A percentile compares a stretch with the other conserved stretches of the same genome.
Evolutionary conservation across 2,888 invertebrate species (phyloP).

Genomic region (Leptinotarsa juncta): DNA sequence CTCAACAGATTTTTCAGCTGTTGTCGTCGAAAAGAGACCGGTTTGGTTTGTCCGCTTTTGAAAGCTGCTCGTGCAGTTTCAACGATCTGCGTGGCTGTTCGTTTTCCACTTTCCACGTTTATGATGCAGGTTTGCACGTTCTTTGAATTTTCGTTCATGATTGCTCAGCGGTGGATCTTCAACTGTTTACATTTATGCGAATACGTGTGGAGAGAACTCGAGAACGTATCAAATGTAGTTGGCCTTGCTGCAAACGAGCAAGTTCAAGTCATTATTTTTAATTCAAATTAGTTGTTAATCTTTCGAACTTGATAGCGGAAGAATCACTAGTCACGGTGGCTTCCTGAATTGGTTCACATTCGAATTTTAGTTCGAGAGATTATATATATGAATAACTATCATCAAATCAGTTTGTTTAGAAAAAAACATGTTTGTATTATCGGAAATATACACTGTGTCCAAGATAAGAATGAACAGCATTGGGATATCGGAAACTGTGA

Average conservation of each 20-base stretch:
- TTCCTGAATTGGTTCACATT: no score
- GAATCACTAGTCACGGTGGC: no score
- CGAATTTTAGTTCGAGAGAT: no score
- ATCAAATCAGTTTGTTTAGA: no score
- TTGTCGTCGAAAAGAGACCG: slow-evolving; percentile 80
- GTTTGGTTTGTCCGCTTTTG: slow-evolving; percentile 81
- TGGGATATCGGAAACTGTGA: no score
- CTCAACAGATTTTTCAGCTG: slow-evolving; percentile 58
- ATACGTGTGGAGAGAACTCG: not conserved
- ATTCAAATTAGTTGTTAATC: not conserved
- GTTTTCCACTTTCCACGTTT: slow-evolving; percentile 32
- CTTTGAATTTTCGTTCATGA: slow-evolving; percentile 23
- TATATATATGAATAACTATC: no score
- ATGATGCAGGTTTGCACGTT: slow-evolving; percentile 30
- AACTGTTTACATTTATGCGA: slow-evolving; percentile 16
- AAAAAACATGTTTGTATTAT: no score
- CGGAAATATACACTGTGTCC: no score
- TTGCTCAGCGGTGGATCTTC: slow-evolving; percentile 4
- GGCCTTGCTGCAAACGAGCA: slow-evolving; percentile 27
- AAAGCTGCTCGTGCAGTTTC: slow-evolving; percentile 72
- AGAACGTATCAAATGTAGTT: slow-evolving; percentile 27
- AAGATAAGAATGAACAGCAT: no score
- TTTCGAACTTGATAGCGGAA: not conserved
- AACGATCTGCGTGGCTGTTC: slow-evolving; percentile 39
- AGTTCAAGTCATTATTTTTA: slow-evolving; percentile 14